These are phyloP conservation scores for Ephestia elutella DNA, from an alignment of 1,140 invertebrate species.

Conservation along the genomic window DNA sequence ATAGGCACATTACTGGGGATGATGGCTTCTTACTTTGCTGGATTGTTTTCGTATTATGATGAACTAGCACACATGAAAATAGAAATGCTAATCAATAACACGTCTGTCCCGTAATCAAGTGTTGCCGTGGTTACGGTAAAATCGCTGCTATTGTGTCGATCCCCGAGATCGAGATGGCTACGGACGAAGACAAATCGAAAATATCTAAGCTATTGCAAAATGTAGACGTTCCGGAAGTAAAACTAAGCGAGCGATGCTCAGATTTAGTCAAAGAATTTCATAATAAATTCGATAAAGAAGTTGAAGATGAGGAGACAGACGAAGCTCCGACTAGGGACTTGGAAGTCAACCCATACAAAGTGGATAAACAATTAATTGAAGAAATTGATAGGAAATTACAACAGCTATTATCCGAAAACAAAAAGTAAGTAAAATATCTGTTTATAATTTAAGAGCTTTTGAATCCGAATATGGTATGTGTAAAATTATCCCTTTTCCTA, in stretches of 20 bases:
- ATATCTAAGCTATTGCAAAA: conserved; percentile 48
- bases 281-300: conserved; percentile 33
- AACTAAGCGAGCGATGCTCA: conserved; percentile 43
- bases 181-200: conserved; percentile 57
- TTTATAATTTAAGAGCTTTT: conserved; percentile 19
- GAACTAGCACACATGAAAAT: conserved; percentile 27
- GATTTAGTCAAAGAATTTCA: conserved; percentile 42
- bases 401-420: conserved; percentile 34
- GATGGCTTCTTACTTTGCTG: conserved; percentile 27
- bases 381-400: conserved; percentile 49
- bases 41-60: conserved; percentile 27
- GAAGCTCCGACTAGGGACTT: conserved; percentile 14
- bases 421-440: conserved; percentile 32
- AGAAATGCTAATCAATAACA: conserved; percentile 29
- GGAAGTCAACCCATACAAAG: conserved; percentile 50
- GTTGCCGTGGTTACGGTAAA: conserved; percentile 6
- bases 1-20: conserved; percentile 20
- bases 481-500: not conserved
- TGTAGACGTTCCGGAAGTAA: conserved; percentile 48
- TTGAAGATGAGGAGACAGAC: conserved; percentile 26
- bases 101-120: conserved; percentile 19
- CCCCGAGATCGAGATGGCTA: conserved; percentile 32
- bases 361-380: conserved; percentile 37
- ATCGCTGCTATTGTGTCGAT: not conserved
- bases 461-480: too few relatives aligned